phyloP scores from a whole-genome alignment of 2,113 vertebrate species.

The Clarias batrachus region DNA sequence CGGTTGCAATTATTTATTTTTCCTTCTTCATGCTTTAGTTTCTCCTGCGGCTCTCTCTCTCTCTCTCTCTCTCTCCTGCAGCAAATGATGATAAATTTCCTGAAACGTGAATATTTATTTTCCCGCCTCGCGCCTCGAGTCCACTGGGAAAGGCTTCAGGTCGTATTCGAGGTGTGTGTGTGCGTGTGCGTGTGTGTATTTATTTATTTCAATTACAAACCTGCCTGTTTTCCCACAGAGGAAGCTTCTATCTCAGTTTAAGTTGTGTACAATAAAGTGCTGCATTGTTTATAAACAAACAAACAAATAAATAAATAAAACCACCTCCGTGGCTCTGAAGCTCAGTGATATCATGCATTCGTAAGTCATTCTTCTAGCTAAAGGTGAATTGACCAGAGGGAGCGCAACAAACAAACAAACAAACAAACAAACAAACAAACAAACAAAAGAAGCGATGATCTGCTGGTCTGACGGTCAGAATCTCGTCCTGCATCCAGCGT shows the following conservation, averaged over 20 bases:
- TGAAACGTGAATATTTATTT: no score
- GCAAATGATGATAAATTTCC: no score
- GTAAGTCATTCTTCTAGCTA: not conserved
- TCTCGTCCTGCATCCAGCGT: not conserved
- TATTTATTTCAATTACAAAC: not conserved
- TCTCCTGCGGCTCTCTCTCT: not conserved
- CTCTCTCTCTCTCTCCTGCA: no score
- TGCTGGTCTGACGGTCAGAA: not conserved
- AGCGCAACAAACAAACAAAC: not conserved
- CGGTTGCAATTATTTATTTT: not conserved
- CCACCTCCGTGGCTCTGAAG: not conserved
- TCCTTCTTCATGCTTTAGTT: not conserved
- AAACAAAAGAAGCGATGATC: not conserved
- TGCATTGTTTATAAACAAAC: no score
- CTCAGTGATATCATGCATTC: not conserved
- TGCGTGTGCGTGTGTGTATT: no score
- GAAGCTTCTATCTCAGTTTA: not conserved
- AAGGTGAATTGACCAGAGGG: not conserved
- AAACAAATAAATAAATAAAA: not conserved
- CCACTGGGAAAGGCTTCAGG: no score
- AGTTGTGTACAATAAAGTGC: not conserved
- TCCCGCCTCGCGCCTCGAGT: no score
- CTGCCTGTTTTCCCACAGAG: not conserved
- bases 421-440: not conserved
- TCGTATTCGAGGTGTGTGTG: no score